Conservation (phyloP, 2,113 vertebrate genomes). For the Microtus ochrogaster region DNA sequence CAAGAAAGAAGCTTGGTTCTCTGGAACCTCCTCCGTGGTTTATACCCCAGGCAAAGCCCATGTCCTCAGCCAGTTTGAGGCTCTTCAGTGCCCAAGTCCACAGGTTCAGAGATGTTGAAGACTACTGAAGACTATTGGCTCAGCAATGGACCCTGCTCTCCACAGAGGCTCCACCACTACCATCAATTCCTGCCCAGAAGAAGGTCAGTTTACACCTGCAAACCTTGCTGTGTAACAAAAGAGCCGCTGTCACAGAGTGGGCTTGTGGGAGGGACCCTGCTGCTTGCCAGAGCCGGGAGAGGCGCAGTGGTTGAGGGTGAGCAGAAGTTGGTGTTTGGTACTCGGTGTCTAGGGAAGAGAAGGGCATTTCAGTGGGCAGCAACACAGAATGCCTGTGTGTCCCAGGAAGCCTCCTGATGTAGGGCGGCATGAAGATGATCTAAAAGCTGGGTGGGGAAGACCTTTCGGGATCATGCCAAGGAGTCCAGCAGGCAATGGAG, state of each 20-base stretch:
- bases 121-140: not conserved
- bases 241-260: not conserved
- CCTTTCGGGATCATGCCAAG: rapidly evolving
- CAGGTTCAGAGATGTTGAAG: not conserved
- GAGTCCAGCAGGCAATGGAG: not conserved
- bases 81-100: not conserved
- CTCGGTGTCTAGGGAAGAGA: not conserved
- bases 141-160: not conserved
- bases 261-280: not conserved
- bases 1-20: not conserved
- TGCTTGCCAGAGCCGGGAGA: too few species aligned
- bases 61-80: not conserved
- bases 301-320: not conserved
- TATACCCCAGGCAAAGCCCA: not conserved
- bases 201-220: not conserved
- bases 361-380: not conserved
- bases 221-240: not conserved
- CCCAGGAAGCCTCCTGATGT: not conserved
- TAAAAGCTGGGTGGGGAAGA: not conserved
- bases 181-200: not conserved
- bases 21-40: not conserved
- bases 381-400: not conserved
- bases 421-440: not conserved
- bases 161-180: not conserved
- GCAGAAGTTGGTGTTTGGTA: not conserved